Evolutionary conservation across 2,113 vertebrate species (phyloP), one percentile per base, ranked within the genome.

Genomic region (Seriola aureovittata): DNA sequence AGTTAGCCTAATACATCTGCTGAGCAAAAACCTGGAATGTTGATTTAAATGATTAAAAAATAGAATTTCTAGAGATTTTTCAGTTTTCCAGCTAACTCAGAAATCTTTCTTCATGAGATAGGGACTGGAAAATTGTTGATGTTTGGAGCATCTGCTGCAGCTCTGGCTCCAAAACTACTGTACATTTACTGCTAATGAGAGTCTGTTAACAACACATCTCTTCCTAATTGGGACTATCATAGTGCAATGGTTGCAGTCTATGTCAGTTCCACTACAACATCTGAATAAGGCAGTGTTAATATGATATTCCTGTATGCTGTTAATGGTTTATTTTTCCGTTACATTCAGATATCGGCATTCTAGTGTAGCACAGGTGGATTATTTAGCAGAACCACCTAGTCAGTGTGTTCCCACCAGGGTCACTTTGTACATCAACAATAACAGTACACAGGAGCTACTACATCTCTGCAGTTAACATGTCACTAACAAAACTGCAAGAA

Each of bases 401-500:
- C 81, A 44, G 48, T 79, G 70, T 79, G 73, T 88, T 81, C 48
- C 59, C 59, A 52, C 70, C 70, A 63, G 29, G 73, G 70, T 73
- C 76, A 85, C 74, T 78, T 82, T 80, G 69, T 71, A 52, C 69
- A 84, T 69, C 63, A 44, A 74, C 67, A 71, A 46, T 79, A 80
- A 73, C 67, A 58, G 72, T 66, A 80, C 40, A 74, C 80, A 80
- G 48, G 84, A 72, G 65, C 65, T 85, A 77, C 48, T 69, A 40
- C 84, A 63, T 44, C 13, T 76, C 71, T 81, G 75, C 86, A 69
- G 75, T 78, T 76, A 72, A 69, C 59, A 68, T 71, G 44, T 84
- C 71, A 71, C 72, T 38, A 68, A 79, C 44, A 79, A 54, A 82
- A 77, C 88, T 90, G 79, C 78, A 83, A 80, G 80, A 70, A 69